These are phyloP conservation scores for Lycophotia porphyrea DNA, from an alignment of 2,888 invertebrate genomes.

Conservation along the genomic window DNA sequence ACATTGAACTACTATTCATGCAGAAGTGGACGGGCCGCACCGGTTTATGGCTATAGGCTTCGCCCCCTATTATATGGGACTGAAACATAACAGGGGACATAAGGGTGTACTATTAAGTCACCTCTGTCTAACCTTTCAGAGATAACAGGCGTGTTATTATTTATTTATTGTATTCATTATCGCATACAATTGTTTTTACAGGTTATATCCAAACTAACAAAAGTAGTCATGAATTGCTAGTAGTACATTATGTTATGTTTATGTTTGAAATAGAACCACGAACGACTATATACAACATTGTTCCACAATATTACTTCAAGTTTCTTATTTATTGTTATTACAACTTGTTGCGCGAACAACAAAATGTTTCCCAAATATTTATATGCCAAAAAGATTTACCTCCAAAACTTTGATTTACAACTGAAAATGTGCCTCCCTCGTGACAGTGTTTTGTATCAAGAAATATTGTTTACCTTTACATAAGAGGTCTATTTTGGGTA, in stretches of 20 bases:
- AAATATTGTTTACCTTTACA: conserved; percentile 42
- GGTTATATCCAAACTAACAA: too few species aligned
- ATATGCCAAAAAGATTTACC: conserved; percentile 33
- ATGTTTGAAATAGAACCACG: background rate
- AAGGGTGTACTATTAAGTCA: too few species aligned
- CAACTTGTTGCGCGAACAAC: conserved; percentile 43
- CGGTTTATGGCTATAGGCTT: too few species aligned
- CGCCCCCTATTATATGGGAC: too few species aligned
- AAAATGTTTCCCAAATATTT: conserved; percentile 19
- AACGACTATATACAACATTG: background rate
- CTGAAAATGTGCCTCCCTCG: conserved; percentile 5
- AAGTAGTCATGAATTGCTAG: too few species aligned
- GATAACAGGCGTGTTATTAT: too few species aligned
- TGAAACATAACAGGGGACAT: too few species aligned
- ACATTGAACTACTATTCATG: too few species aligned
- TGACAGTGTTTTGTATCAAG: conserved; percentile 30
- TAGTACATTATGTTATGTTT: background rate
- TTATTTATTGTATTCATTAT: too few species aligned
- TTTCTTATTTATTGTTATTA: conserved; percentile 18
- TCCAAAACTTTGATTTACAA: conserved; percentile 54
- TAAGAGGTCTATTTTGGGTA: conserved; percentile 20
- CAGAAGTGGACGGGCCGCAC: too few species aligned
- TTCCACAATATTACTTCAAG: conserved; percentile 3
- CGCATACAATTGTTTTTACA: too few species aligned
- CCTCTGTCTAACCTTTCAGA: too few species aligned